A percentile compares a stretch with the other conserved stretches of the same genome.
Conservation (phyloP, 2,113 vertebrate species). For the Takifugu flavidus region DNA sequence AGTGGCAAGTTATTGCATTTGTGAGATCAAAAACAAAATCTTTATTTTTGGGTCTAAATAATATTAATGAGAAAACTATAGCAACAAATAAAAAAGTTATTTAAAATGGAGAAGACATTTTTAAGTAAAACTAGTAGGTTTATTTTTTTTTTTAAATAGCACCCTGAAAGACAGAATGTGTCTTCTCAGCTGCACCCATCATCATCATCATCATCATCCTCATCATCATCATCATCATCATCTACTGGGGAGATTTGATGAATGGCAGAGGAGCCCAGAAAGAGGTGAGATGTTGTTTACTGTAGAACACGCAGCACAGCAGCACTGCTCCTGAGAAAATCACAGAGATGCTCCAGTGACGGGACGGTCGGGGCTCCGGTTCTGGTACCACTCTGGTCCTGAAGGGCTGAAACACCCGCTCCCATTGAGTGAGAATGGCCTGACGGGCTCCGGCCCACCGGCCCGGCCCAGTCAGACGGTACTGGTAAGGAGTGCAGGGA, state of each 20-base stretch:
- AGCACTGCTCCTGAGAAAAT: conserved; percentile 18
- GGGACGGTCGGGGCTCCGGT: conserved; percentile 19
- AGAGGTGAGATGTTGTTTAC: neutral
- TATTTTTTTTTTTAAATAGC: neutral
- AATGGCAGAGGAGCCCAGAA: neutral
- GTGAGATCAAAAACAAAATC: too few relatives aligned
- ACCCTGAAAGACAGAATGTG: neutral
- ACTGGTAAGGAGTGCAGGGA: conserved; percentile 86
- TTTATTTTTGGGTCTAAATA: too few relatives aligned
- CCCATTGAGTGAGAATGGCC: conserved; percentile 86
- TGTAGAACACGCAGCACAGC: conserved; percentile 21
- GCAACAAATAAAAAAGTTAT: too few relatives aligned
- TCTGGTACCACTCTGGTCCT: conserved; percentile 69
- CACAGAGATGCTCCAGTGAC: conserved; percentile 7
- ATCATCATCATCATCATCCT: neutral
- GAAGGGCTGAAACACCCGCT: conserved; percentile 76
- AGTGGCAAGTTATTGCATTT: too few relatives aligned
- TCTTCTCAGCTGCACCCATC: neutral
- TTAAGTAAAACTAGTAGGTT: neutral
- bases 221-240: too few relatives aligned
- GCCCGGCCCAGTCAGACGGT: conserved; percentile 81
- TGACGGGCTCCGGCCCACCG: conserved; percentile 81
- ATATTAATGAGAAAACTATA: too few relatives aligned
- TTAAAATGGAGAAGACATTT: neutral
- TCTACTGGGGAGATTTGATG: neutral